phyloP scores from a whole-genome alignment of 2,888 invertebrate species.

The Tachina fera region DNA sequence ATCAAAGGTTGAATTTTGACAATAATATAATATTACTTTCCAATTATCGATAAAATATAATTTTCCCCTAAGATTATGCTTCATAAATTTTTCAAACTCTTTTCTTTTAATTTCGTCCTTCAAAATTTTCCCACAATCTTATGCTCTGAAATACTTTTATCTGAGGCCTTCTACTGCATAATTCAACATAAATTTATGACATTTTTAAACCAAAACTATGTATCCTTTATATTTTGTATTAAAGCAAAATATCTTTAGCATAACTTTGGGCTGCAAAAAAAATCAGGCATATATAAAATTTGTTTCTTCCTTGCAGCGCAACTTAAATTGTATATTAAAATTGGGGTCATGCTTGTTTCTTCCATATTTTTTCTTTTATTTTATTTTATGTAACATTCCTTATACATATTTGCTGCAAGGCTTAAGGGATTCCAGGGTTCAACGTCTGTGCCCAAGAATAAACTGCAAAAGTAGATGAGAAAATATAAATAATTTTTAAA shows the following conservation, averaged over 20 bases:
- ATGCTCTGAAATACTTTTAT: neutral
- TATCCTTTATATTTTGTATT: slow-evolving; percentile 8
- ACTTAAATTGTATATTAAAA: slow-evolving; percentile 60
- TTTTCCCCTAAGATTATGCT: neutral
- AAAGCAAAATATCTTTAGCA: slow-evolving; percentile 26
- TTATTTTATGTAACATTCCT: neutral
- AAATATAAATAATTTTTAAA: slow-evolving; percentile 8
- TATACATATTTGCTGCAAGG: neutral
- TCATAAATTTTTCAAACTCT: neutral
- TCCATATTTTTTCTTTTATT: slow-evolving; percentile 3
- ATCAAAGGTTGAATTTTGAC: neutral
- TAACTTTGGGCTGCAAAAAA: slow-evolving; percentile 15
- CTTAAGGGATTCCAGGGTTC: slow-evolving; percentile 18
- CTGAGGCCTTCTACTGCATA: neutral
- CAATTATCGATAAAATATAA: neutral
- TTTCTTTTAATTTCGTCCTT: neutral
- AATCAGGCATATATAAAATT: too few relatives aligned
- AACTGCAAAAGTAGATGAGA: neutral
- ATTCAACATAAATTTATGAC: neutral
- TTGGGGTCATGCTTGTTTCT: slow-evolving; percentile 63
- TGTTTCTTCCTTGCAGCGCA: neutral
- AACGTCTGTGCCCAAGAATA: neutral
- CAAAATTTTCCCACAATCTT: neutral
- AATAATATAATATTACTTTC: neutral
- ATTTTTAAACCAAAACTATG: slow-evolving; percentile 6